phyloP scores from a whole-genome alignment of 1,140 invertebrate species.

The Drosophila neocordata region DNA sequence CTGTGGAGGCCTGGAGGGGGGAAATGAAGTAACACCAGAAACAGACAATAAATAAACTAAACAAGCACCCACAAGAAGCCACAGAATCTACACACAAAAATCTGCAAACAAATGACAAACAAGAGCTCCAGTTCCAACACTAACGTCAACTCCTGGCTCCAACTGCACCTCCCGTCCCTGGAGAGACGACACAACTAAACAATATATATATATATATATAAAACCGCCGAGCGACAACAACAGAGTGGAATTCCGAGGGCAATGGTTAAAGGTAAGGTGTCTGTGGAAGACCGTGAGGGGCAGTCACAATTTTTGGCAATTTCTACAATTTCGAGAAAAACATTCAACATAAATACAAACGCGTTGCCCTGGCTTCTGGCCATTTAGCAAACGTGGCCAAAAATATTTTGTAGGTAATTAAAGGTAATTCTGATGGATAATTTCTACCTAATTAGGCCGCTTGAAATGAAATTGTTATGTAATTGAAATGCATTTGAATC shows the following conservation, averaged over 20 bases:
- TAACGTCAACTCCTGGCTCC: neutral
- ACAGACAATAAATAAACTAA: constrained; percentile 77
- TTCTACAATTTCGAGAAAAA: constrained; percentile 26
- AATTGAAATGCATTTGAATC: too few relatives aligned
- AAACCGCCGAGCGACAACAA: constrained; percentile 54
- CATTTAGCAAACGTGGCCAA: constrained; percentile 10
- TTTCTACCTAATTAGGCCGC: neutral
- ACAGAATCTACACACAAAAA: constrained; percentile 77
- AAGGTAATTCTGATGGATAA: constrained; percentile 23
- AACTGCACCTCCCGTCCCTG: neutral
- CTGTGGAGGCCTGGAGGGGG: constrained; percentile 9
- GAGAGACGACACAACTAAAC: constrained; percentile 61
- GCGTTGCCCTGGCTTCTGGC: constrained; percentile 18
- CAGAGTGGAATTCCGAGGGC: constrained; percentile 10
- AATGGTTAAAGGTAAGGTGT: neutral
- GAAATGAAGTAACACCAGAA: neutral
- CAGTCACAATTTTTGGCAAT: constrained; percentile 33
- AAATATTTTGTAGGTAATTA: constrained; percentile 13
- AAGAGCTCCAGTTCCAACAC: constrained; percentile 47
- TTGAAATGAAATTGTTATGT: neutral
- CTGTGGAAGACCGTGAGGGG: neutral
- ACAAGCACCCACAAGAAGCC: constrained; percentile 73
- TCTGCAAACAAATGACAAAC: constrained; percentile 81
- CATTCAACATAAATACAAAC: neutral
- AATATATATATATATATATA: constrained; percentile 28